These are phyloP conservation scores for Apis mellifera DNA, from an alignment of 1,140 invertebrate species.

Conservation along the genomic window DNA sequence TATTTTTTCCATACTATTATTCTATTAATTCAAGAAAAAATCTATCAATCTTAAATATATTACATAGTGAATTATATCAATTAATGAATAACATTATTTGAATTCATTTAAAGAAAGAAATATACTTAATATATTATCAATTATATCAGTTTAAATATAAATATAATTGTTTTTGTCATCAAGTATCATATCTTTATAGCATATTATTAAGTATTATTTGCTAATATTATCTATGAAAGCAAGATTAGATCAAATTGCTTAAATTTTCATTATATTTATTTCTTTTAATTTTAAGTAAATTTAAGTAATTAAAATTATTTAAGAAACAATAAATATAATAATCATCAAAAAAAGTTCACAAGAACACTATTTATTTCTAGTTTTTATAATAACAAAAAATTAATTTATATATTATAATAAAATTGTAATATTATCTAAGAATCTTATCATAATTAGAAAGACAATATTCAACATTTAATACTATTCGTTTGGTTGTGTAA, in stretches of 20 bases:
- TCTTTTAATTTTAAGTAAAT: background rate
- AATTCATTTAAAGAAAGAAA: background rate
- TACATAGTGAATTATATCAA: background rate
- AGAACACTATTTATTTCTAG: background rate
- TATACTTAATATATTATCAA: background rate
- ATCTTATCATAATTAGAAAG: too few species aligned
- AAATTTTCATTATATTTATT: background rate
- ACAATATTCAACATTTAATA: background rate
- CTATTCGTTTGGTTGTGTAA: background rate
- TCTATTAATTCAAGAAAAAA: background rate
- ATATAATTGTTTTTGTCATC: background rate
- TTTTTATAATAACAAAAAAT: too few species aligned
- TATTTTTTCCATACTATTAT: constrained; percentile 47
- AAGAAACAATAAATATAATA: background rate
- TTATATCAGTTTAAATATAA: background rate
- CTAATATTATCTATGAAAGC: too few species aligned
- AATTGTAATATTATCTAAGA: background rate
- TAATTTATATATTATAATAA: background rate
- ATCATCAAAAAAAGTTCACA: background rate
- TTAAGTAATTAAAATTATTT: background rate
- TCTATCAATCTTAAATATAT: background rate
- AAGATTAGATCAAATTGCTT: background rate
- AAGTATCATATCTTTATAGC: constrained; percentile 7
- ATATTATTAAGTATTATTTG: background rate
- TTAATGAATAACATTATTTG: background rate